Percentiles rank a stretch among this genome's conserved stretches.
Evolutionary conservation across 2,797 vertebrate species (phyloP).

Genomic region (Tapirus indicus): DNA sequence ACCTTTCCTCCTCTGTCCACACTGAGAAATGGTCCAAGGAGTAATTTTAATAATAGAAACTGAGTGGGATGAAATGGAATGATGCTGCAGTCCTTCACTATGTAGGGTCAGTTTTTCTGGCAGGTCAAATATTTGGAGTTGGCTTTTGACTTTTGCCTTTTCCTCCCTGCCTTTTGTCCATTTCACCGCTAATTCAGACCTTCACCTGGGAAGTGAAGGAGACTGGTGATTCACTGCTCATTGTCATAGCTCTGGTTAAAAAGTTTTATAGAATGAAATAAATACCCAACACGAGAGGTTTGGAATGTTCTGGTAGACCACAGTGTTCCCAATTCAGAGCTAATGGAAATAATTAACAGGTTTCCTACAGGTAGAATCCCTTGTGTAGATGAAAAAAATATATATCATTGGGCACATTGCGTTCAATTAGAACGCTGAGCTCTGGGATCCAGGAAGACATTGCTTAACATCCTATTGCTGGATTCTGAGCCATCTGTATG

Average conservation of each 20-base stretch:
- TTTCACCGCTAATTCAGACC: neutral
- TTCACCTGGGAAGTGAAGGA: neutral
- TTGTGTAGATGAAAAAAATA: neutral
- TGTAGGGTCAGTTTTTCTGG: neutral
- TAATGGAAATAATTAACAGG: neutral
- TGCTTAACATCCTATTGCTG: neutral
- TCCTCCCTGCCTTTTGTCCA: neutral
- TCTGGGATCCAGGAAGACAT: neutral
- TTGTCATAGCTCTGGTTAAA: neutral
- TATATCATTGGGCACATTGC: neutral
- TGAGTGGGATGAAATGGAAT: neutral
- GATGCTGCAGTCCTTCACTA: neutral
- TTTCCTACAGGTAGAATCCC: neutral
- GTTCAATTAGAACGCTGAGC: neutral
- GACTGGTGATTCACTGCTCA: neutral
- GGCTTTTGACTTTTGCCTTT: neutral
- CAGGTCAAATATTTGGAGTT: neutral
- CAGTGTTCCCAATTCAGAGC: neutral
- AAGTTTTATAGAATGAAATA: neutral
- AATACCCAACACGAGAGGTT: neutral
- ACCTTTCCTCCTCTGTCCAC: neutral
- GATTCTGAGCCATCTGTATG: neutral
- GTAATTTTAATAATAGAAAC: neutral
- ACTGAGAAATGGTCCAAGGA: neutral
- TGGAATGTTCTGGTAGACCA: neutral